Evolutionary conservation across 2,113 vertebrate species (phyloP).

Genomic region (Myrmecophaga tridactyla): DNA sequence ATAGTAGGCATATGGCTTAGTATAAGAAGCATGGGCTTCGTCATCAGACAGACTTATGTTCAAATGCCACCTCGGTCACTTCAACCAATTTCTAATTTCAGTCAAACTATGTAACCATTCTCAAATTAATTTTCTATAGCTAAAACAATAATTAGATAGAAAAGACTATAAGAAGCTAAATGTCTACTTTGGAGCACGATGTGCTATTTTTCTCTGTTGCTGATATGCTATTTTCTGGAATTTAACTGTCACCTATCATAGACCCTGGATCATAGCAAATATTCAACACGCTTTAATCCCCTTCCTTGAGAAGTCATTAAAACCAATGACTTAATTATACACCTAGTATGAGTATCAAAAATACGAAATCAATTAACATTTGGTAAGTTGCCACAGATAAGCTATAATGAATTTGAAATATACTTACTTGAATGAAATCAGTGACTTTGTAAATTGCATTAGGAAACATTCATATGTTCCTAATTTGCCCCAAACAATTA

Average conservation of each 20-base stretch:
- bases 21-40: not conserved
- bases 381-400: not conserved
- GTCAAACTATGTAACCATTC: not conserved
- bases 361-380: not conserved
- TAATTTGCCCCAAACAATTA: not conserved
- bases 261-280: not conserved
- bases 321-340: slow-evolving; percentile 23
- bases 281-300: not conserved
- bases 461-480: not conserved
- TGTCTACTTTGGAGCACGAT: not conserved
- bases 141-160: not conserved
- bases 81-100: not conserved
- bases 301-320: slow-evolving; percentile 12
- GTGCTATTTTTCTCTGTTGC: not conserved
- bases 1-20: not conserved
- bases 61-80: not conserved
- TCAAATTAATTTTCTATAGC: not conserved
- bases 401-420: not conserved
- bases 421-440: not conserved
- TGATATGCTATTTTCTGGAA: not conserved
- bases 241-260: not conserved
- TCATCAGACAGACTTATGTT: not conserved
- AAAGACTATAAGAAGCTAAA: not conserved
- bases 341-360: slow-evolving; percentile 24
- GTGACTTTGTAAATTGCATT: not conserved